phyloP scores from a whole-genome alignment of 1,140 invertebrate species.

The Apis cerana region DNA sequence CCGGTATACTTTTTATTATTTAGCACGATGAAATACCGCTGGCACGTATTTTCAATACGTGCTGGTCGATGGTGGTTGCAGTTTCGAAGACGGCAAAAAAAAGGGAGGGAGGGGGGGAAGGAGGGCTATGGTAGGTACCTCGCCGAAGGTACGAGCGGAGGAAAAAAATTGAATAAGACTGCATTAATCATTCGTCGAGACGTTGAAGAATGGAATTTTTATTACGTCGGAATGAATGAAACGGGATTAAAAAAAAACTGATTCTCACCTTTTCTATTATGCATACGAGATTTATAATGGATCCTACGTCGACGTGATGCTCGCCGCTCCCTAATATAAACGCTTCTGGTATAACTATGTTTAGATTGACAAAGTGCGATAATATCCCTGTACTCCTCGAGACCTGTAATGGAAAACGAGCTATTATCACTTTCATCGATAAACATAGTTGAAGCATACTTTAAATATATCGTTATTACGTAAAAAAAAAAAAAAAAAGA shows the following conservation, averaged over 20 bases:
- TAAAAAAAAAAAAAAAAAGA: too few species aligned
- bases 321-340: conserved; percentile 93
- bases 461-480: too few species aligned
- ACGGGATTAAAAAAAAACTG: neutral
- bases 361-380: conserved; percentile 93
- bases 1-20: conserved; percentile 6
- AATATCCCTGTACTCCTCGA: conserved; percentile 92
- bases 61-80: too few species aligned
- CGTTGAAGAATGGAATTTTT: neutral
- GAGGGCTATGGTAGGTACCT: neutral
- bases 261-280: conserved; percentile 93
- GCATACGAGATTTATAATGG: conserved; percentile 94
- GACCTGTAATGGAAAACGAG: conserved; percentile 84
- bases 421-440: too few species aligned
- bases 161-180: neutral
- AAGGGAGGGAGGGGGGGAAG: neutral
- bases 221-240: neutral
- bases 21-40: neutral
- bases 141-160: too few species aligned
- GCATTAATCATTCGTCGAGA: neutral
- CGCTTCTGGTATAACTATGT: conserved; percentile 93
- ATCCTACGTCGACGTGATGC: conserved; percentile 93
- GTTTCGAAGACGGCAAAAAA: neutral
- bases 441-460: too few species aligned
- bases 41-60: too few species aligned